Percentiles rank a stretch among this genome's conserved stretches.
phyloP scores from a whole-genome alignment of 2,888 invertebrate species.

The Strigamia transsilvanica region DNA sequence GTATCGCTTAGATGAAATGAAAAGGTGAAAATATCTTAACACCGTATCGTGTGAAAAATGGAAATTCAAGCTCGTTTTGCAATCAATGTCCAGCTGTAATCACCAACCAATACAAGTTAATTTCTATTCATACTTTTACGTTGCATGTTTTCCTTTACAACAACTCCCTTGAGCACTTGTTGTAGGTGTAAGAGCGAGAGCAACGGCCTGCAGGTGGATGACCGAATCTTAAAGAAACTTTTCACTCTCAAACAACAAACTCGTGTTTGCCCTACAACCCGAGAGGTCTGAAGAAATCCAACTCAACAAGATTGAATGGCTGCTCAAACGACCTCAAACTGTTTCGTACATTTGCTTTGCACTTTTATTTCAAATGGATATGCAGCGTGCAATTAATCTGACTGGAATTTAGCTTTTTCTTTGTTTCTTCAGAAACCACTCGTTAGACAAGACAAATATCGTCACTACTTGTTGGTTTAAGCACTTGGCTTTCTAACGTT shows the following conservation, averaged over 20 bases:
- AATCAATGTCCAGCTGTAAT: background rate
- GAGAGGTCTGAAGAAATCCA: background rate
- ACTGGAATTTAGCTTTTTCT: background rate
- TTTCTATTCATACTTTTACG: background rate
- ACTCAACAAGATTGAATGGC: constrained; percentile 7
- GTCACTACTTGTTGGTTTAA: background rate
- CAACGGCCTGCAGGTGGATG: constrained; percentile 49
- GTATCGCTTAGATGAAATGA: constrained; percentile 1
- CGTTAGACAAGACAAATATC: background rate
- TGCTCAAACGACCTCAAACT: constrained; percentile 12
- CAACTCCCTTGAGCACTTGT: constrained; percentile 4
- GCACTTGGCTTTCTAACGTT: background rate
- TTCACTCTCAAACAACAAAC: constrained; percentile 33
- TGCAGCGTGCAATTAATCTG: background rate
- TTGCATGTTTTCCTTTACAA: background rate
- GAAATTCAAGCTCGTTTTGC: constrained; percentile 1
- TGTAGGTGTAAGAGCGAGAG: constrained; percentile 22
- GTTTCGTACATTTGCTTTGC: background rate
- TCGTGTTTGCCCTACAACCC: constrained; percentile 43
- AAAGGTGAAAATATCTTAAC: constrained; percentile 2
- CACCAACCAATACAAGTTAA: background rate
- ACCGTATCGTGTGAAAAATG: constrained; percentile 17
- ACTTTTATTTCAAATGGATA: background rate
- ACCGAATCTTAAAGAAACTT: constrained; percentile 35
- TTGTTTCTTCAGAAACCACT: background rate